Base-by-base conservation (phyloP, 2,113 vertebrate genomes). In the Lepus europaeus region DNA sequence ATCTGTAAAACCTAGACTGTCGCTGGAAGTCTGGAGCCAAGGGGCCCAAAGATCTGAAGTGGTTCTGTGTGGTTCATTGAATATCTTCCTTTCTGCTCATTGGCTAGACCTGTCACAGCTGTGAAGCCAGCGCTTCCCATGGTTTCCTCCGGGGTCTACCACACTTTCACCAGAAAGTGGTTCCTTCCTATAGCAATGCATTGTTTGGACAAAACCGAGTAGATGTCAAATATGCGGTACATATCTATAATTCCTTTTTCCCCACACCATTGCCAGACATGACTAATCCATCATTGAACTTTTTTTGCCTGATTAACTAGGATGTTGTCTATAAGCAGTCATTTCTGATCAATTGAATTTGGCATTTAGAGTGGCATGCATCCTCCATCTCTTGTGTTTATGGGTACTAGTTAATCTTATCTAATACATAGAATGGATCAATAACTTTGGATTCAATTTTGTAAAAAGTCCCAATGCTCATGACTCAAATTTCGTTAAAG, bases 1-100 rank as follows among this genome's bases (percentile, higher is more conserved):
- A 76, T 96, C 77, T 96, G 91, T 36, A 95, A 79, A 92, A 85
- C n/a, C 23, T 61, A 39, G 17, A 76, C 49, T n/a, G 61, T 81
- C n/a, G 36, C 51, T 61, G 25, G 39, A 61, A 22, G 39, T 91
- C 45, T 95, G 31, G 22, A 92, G 51, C 56, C 76, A 77, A 3
- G 17, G 9, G 20, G 39, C 16, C 70, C 59, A 49, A 19, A 93
- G 74, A 69, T n/a, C 53, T 63, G 84, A 77, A 80, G 93, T 72
- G n/a, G 56, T n/a, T 81, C 23, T 17, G 74, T 29, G 56, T 87
- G 81, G 51, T 80, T 53, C 5, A 23, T 53, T 51, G 68, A 29
- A 3, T 20, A 17, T 51, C n/a, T 68, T n/a, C 80, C 29, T 73
- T 89, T 69, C 76, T 91, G 72, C 31, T 61, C 45, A 56, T 17